phyloP scores from a whole-genome alignment of 2,888 invertebrate species.

The Morpho achilles region DNA sequence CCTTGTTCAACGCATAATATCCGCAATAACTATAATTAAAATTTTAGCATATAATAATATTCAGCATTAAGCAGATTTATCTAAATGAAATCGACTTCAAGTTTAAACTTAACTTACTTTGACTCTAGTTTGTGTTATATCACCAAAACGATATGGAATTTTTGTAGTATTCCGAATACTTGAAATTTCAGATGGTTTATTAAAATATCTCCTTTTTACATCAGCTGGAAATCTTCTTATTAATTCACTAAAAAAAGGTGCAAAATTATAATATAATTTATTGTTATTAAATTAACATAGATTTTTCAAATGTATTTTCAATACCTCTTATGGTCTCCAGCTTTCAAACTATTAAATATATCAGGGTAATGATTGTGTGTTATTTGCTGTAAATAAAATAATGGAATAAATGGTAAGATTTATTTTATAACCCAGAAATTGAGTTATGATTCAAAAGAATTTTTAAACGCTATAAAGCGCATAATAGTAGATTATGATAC shows the following conservation, averaged over 20 bases:
- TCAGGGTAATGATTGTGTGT: not conserved
- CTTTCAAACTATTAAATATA: slow-evolving; percentile 2
- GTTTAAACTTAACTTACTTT: not conserved
- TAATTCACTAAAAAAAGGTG: slow-evolving; percentile 1
- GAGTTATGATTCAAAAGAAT: too few species aligned
- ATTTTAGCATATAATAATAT: too few species aligned
- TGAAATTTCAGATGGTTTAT: not conserved
- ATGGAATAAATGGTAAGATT: too few species aligned
- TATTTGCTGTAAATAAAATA: slow-evolving; percentile 4
- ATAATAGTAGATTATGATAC: too few species aligned
- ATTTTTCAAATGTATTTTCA: not conserved
- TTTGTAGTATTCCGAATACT: not conserved
- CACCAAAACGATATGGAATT: not conserved
- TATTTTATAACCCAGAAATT: too few species aligned
- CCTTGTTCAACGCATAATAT: too few species aligned
- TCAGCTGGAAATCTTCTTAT: slow-evolving; percentile 11
- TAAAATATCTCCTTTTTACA: slow-evolving; percentile 13
- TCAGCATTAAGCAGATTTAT: too few species aligned
- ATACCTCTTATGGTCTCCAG: slow-evolving; percentile 6
- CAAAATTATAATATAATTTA: not conserved
- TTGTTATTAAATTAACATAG: not conserved
- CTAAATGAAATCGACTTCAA: too few species aligned
- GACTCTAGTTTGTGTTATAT: slow-evolving; percentile 3
- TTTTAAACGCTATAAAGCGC: too few species aligned
- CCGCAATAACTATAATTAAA: too few species aligned